Evolutionary conservation across 2,797 vertebrate species (phyloP), one percentile per base, ranked within the genome.

Genomic region (Aeoliscus strigatus): DNA sequence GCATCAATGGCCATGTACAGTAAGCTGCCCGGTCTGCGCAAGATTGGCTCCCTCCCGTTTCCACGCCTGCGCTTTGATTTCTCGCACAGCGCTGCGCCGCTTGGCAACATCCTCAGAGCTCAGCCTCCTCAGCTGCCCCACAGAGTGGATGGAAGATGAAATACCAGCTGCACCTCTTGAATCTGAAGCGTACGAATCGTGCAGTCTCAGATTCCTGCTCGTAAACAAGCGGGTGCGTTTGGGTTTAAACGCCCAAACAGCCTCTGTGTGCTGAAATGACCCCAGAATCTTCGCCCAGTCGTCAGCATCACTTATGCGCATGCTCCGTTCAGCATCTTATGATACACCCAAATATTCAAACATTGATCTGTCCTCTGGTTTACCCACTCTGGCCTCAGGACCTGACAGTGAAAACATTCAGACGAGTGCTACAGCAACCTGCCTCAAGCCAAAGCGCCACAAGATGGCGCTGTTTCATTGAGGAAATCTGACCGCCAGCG

Each of bases 31-130:
- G 68, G 76, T 79, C 70, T 81, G 82, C 80, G 76, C 77, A 80
- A 72, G 77, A 82, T 64, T 63, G 53, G 51, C 79, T 77, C 65
- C 67, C 80, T 78, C 70, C 73, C 66, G 58, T 55, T 58, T 79
- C 73, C 15, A 85, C 88, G 89, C 89, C 78, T 90, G 87, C 87
- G 89, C 87, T 70, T 79, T 88, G 81, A 80, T 81, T 84, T 66
- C 69, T 70, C 75, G 55, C 78, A 63, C 67, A 49, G 79, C 66
- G 75, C 79, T 80, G 70, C 68, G 70, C 72, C 34, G 62, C 67
- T 59, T 56, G 74, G 76, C 81, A 70, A 66, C 79, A 78, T 82
- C 74, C 72, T 66, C 53, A 73, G 66, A 60, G 63, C n/a, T n/a
- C n/a, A n/a, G n/a, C n/a, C n/a, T n/a, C n/a, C n/a, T n/a, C n/a